A percentile compares a stretch with the other conserved stretches of the same genome.
Evolutionary conservation across 2,888 invertebrate species (phyloP).

Genomic region (Bruchidius siliquastri): DNA sequence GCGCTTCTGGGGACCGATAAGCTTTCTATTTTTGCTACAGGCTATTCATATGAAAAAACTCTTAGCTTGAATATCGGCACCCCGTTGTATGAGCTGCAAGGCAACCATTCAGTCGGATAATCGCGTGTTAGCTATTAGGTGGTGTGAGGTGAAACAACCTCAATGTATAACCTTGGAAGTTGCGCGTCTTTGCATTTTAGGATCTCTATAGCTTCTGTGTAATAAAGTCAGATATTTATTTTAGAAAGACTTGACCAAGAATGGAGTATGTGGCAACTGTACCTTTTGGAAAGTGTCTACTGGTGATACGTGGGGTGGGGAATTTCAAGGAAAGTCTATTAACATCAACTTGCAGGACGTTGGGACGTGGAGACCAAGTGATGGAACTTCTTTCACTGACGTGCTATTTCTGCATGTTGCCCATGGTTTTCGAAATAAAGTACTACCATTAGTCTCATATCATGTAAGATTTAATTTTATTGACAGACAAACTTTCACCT

Average conservation of each 20-base stretch:
- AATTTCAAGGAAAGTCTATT: constrained; percentile 28
- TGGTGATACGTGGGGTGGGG: constrained; percentile 56
- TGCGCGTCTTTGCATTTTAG: too few species aligned
- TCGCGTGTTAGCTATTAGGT: too few species aligned
- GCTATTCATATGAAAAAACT: too few species aligned
- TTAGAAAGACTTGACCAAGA: constrained; percentile 39
- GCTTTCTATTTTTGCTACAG: too few species aligned
- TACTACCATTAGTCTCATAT: constrained; percentile 68
- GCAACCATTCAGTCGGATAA: too few species aligned
- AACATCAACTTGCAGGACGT: constrained; percentile 47
- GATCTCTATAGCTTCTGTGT: too few species aligned
- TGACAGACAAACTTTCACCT: not conserved
- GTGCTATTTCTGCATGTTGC: constrained; percentile 73
- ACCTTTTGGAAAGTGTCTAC: constrained; percentile 55
- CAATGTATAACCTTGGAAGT: too few species aligned
- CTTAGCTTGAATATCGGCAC: too few species aligned
- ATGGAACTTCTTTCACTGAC: constrained; percentile 64
- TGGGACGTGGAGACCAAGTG: constrained; percentile 70
- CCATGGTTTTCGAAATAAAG: constrained; percentile 73
- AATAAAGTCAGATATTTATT: constrained; percentile 12
- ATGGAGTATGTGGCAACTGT: constrained; percentile 53
- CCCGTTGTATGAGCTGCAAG: too few species aligned
- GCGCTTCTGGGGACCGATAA: too few species aligned
- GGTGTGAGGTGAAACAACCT: too few species aligned
- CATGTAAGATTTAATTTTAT: constrained; percentile 57